Evolutionary conservation across 2,888 invertebrate genomes (phyloP), one percentile per base, ranked within the genome.

Genomic region (Tholera decimalis): DNA sequence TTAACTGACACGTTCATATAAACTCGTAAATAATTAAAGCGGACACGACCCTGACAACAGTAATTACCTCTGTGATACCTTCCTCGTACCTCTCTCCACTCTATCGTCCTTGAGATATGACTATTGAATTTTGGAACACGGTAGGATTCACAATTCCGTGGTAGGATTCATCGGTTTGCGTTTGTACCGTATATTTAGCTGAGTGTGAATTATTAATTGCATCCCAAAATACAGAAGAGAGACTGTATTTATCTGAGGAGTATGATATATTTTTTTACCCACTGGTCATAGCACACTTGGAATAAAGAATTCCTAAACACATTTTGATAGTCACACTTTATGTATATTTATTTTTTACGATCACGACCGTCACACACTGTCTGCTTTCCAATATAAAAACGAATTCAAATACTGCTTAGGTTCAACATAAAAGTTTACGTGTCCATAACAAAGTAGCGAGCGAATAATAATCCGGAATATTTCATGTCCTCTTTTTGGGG

Each of bases 1-100:
- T 95, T 95, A 93, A 92, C 91, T 91, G 93, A 90, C 91, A 92
- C 91, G 92, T 93, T 91, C 91, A 90, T 91, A 91, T 90, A 91
- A 90, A 91, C 88, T 86, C 84, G 89, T 94, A 89, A 91, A 94
- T 93, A 91, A 91, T 91, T 90, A 88, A 94, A 83, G 85, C 84
- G 88, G 87, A 89, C 87, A 87, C 90, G 89, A 88, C 89, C 90
- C 85, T 89, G 90, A 86, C 89, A 86, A 86, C 85, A 81, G 81
- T 79, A 84, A 80, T 81, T 80, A 79, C 44, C 76, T 79, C 73
- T 69, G 81, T 83, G 81, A 83, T 80, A 80, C 81, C 80, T 80
- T 80, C 65, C 67, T 71, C 61, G 63, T 60, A 39, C 55, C 59
- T 54, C 30, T 30, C 43, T 49, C 49, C 41, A 54, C 66, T 26